These are phyloP conservation scores for Aphodius sticticus DNA, from an alignment of 2,888 invertebrate species.

Conservation along the genomic window DNA sequence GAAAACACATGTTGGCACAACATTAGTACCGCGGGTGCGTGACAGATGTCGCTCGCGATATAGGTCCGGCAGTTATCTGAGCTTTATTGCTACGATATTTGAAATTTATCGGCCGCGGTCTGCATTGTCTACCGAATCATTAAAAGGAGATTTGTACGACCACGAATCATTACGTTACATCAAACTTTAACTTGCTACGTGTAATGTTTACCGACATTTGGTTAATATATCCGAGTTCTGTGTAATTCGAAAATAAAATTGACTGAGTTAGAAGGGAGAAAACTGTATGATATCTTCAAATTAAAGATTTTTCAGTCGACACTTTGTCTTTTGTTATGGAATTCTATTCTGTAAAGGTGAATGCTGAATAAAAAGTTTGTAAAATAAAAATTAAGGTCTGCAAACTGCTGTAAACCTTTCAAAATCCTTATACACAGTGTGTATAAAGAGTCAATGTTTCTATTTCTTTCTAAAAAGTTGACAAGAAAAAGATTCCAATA, in stretches of 20 bases:
- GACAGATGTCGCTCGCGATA: conserved; percentile 54
- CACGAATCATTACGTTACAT: conserved; percentile 30
- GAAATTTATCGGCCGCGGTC: conserved; percentile 46
- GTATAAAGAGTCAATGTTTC: too few relatives aligned
- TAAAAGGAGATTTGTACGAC: conserved; percentile 33
- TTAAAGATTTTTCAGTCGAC: too few relatives aligned
- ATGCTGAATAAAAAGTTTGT: too few relatives aligned
- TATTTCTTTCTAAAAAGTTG: too few relatives aligned
- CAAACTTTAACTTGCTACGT: conserved; percentile 28
- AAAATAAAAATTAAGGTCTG: too few relatives aligned
- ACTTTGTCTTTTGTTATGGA: too few relatives aligned
- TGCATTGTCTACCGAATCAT: conserved; percentile 39
- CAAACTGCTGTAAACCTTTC: too few relatives aligned
- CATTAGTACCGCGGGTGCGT: conserved; percentile 58
- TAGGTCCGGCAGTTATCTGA: conserved; percentile 46
- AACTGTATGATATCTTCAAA: too few relatives aligned
- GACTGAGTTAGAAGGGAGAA: too few relatives aligned
- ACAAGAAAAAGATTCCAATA: too few relatives aligned
- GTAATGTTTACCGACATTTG: background rate
- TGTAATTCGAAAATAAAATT: background rate
- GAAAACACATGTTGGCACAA: conserved; percentile 53
- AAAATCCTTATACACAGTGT: too few relatives aligned
- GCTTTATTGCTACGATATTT: conserved; percentile 48
- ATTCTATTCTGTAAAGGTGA: too few relatives aligned
- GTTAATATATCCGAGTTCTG: background rate